These are phyloP conservation scores for Phrynocephalus guinanensis DNA, from an alignment of 2,797 vertebrate genomes.

Conservation along the genomic window DNA sequence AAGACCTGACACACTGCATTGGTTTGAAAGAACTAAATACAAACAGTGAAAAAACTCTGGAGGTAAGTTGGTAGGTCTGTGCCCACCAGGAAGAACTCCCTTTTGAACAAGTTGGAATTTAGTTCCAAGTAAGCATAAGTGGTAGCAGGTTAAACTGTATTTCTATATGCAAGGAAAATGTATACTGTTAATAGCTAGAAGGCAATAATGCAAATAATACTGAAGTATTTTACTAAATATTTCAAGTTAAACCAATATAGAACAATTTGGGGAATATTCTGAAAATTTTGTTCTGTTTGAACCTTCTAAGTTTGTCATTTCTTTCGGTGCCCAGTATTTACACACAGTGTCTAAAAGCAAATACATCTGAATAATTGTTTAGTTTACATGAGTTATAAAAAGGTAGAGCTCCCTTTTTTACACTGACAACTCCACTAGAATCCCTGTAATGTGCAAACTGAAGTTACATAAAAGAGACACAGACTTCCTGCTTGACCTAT, in stretches of 20 bases:
- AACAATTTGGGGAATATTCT: neutral
- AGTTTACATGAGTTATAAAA: conserved; percentile 1
- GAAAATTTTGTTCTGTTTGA: neutral
- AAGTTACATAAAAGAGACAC: neutral
- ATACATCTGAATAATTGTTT: neutral
- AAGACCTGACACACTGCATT: neutral
- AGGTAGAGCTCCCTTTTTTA: neutral
- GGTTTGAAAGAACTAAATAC: neutral
- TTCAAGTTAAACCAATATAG: neutral
- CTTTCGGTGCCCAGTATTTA: neutral
- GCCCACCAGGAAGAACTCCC: neutral
- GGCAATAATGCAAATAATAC: neutral
- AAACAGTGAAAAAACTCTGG: neutral
- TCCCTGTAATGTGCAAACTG: too few species aligned
- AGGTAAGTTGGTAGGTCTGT: neutral
- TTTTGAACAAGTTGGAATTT: neutral
- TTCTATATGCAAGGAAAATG: neutral
- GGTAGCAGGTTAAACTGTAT: neutral
- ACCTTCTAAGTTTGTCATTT: neutral
- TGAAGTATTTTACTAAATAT: neutral
- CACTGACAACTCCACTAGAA: too few species aligned
- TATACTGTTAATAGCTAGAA: neutral
- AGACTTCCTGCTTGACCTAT: neutral
- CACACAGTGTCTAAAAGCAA: neutral
- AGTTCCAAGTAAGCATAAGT: neutral